A percentile compares a stretch with the other conserved stretches of the same genome.
phyloP scores from a whole-genome alignment of 2,888 invertebrate genomes.

The Caenorhabditis macrosperma region DNA sequence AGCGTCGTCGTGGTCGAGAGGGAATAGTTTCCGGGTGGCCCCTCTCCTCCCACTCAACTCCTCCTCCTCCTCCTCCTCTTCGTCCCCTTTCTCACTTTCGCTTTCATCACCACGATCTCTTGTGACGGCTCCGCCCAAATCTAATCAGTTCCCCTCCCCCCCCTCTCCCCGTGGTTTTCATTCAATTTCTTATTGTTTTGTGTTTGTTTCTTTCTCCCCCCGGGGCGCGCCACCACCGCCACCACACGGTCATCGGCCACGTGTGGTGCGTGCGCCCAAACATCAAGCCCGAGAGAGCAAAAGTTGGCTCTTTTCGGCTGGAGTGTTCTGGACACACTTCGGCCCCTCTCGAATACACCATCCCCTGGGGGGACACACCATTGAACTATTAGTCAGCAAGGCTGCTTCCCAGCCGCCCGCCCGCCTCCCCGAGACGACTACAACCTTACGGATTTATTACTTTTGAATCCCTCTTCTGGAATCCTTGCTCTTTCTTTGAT shows the following conservation, averaged over 20 bases:
- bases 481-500: no score
- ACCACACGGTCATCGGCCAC: conserved; percentile 39
- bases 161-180: conserved; percentile 13
- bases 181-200: conserved; percentile 49
- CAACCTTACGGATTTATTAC: conserved; percentile 36
- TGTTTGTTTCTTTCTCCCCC: conserved; percentile 44
- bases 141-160: conserved; percentile 11
- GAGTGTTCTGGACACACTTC: conserved; percentile 24
- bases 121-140: conserved; percentile 24
- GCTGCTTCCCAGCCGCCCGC: neutral
- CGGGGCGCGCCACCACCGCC: no score
- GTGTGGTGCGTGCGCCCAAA: conserved; percentile 38
- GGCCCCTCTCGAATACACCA: conserved; percentile 40
- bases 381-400: conserved; percentile 45
- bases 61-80: neutral
- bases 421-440: neutral
- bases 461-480: neutral
- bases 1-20: conserved; percentile 2
- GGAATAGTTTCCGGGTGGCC: conserved; percentile 45
- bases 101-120: conserved; percentile 3
- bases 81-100: neutral
- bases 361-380: no score
- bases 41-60: conserved; percentile 29
- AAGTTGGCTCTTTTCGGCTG: conserved; percentile 16
- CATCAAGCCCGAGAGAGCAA: conserved; percentile 15